Evolutionary conservation across 2,113 vertebrate genomes (phyloP), one percentile per base, ranked within the genome.

Genomic region (Perccottus glenii): DNA sequence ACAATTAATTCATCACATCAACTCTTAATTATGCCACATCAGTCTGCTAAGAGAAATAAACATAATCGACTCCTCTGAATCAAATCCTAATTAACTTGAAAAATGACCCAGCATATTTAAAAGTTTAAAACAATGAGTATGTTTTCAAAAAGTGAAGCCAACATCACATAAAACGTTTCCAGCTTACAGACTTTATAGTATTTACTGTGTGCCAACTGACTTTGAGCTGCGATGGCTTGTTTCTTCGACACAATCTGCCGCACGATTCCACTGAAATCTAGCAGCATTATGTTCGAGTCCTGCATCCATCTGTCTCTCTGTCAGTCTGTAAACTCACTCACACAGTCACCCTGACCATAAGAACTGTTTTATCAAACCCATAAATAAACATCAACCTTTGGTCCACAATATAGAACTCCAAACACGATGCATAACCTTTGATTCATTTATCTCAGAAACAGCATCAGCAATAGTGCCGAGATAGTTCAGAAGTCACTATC

Each of bases 31-130:
- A 68, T 72, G 52, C 57, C 27, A 64, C 43, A 49, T 64, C 15
- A 50, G 11, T 60, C n/a, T 64, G 45, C 44, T 11, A n/a, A 63
- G 51, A 64, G 32, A 73, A 67, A 52, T 76, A 69, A 69, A 69
- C 36, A 50, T n/a, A 35, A 68, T 9, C 9, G 44, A 58, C 61
- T 50, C 40, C 11, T 67, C 4, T n/a, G 40, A 64, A 40, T 70
- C 61, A 51, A 32, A 32, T 27, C 46, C 51, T 44, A 45, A 60
- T 43, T 63, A 27, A 46, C 38, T 60, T 36, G 1, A 42, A 64
- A 16, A 42, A 6, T 35, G 38, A 63, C 11, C 5, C 32, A 46
- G 61, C 58, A 11, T 40, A 11, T 51, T 68, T 56, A 5, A 9
- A 3, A 0, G 49, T 60, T 78, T 0, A 46, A 38, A 63, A 0